Conservation (phyloP, 2,888 invertebrate genomes). For the Aphidius colemani region DNA sequence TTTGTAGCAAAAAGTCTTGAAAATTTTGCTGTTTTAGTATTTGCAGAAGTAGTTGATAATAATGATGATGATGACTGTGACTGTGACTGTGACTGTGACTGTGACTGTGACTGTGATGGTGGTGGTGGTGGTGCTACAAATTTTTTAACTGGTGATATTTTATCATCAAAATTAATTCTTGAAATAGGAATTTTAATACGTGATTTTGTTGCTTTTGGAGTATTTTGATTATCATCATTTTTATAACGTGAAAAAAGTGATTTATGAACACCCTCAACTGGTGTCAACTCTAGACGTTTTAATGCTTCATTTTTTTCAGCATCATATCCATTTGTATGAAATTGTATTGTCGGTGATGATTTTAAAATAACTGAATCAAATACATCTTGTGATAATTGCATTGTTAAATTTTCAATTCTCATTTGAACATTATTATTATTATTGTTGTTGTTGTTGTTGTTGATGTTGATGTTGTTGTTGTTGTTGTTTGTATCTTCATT, state of each 20-base stretch:
- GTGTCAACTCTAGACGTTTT: slow-evolving; percentile 48
- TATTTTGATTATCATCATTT: slow-evolving; percentile 30
- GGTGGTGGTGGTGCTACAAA: slow-evolving; percentile 4
- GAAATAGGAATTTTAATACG: slow-evolving; percentile 38
- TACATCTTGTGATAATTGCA: slow-evolving; percentile 28
- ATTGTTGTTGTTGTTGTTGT: neutral
- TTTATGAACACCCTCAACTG: slow-evolving; percentile 47
- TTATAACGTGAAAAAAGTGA: slow-evolving; percentile 44
- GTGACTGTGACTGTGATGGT: too few relatives aligned
- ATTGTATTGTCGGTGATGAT: slow-evolving; percentile 47
- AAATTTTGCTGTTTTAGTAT: slow-evolving; percentile 43
- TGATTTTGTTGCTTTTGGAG: slow-evolving; percentile 29
- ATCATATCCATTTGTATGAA: slow-evolving; percentile 37
- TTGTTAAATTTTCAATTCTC: slow-evolving; percentile 8
- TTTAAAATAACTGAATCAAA: slow-evolving; percentile 44
- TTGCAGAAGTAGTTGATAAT: too few relatives aligned
- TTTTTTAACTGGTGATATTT: slow-evolving; percentile 27
- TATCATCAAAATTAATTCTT: slow-evolving; percentile 36
- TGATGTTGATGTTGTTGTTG: slow-evolving; percentile 11
- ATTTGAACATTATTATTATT: slow-evolving; percentile 14
- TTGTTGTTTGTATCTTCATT: slow-evolving; percentile 10
- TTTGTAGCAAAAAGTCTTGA: slow-evolving; percentile 45
- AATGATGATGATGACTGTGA: slow-evolving; percentile 7
- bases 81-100: too few relatives aligned
- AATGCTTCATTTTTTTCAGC: slow-evolving; percentile 36